phyloP scores from a whole-genome alignment of 2,797 vertebrate species.

The Gymnopithys bicolor region DNA sequence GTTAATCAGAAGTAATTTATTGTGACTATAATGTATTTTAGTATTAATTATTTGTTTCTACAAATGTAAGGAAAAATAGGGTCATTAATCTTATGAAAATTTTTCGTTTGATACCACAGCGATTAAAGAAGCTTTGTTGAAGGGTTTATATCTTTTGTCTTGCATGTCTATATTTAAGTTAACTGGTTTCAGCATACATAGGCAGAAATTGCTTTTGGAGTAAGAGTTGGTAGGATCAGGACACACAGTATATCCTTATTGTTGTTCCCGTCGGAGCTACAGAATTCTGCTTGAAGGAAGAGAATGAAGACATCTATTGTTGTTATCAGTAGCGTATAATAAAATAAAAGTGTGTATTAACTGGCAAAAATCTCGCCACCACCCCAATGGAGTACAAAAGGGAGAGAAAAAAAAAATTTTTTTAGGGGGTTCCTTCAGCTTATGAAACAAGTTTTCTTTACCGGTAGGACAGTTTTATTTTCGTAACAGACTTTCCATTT shows the following conservation, averaged over 20 bases:
- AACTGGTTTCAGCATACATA: background rate
- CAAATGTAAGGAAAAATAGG: background rate
- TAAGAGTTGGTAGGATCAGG: background rate
- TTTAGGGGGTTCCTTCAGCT: background rate
- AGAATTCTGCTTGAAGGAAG: background rate
- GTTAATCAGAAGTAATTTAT: background rate
- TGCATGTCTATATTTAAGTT: background rate
- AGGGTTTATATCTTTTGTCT: background rate
- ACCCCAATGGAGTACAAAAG: background rate
- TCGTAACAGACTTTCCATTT: background rate
- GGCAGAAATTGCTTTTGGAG: background rate
- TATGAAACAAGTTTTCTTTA: background rate
- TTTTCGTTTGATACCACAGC: background rate
- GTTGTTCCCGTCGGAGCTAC: background rate
- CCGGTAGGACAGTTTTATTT: background rate
- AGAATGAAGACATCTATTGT: background rate
- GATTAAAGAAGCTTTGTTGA: background rate
- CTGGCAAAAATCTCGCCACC: background rate
- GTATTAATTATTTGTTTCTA: background rate
- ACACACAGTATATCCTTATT: background rate
- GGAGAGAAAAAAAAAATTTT: background rate
- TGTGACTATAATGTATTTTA: background rate
- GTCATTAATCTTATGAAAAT: background rate
- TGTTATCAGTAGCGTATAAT: background rate
- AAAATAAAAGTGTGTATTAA: background rate